These are phyloP conservation scores for Periophthalmodon schlosseri DNA, from an alignment of 2,113 vertebrate species.

Conservation along the genomic window DNA sequence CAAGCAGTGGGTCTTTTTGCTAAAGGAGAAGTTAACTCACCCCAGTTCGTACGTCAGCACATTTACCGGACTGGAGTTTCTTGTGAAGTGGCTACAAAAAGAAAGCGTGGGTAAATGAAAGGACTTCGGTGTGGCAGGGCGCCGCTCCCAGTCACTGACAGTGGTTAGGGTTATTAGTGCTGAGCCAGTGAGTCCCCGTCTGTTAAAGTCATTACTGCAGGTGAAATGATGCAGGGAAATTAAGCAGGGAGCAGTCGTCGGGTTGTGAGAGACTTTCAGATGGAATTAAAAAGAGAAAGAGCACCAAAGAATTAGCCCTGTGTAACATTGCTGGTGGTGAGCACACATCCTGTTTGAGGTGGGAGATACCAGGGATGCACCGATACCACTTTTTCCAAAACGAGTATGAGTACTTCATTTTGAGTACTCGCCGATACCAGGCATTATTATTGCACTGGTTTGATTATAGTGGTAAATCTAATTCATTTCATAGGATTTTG, in stretches of 20 bases:
- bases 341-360: too few species aligned
- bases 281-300: not conserved
- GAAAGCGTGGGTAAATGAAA: constrained; percentile 40
- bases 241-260: not conserved
- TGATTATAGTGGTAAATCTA: too few species aligned
- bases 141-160: constrained; percentile 4
- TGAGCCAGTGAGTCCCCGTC: constrained; percentile 13
- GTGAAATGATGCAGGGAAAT: not conserved
- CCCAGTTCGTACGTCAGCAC: constrained; percentile 47
- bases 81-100: constrained; percentile 34
- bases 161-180: constrained; percentile 38
- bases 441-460: too few species aligned
- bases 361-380: too few species aligned
- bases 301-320: not conserved
- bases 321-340: not conserved
- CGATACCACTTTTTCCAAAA: too few species aligned
- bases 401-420: too few species aligned
- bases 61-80: constrained; percentile 48
- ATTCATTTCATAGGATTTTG: too few species aligned
- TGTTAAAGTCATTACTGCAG: not conserved
- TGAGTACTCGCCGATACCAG: too few species aligned
- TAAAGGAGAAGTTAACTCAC: constrained; percentile 41
- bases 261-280: not conserved
- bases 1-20: constrained; percentile 29
- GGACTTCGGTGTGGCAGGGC: constrained; percentile 11